Conservation (phyloP, 2,888 invertebrate genomes). For the Campoplex nolae region DNA sequence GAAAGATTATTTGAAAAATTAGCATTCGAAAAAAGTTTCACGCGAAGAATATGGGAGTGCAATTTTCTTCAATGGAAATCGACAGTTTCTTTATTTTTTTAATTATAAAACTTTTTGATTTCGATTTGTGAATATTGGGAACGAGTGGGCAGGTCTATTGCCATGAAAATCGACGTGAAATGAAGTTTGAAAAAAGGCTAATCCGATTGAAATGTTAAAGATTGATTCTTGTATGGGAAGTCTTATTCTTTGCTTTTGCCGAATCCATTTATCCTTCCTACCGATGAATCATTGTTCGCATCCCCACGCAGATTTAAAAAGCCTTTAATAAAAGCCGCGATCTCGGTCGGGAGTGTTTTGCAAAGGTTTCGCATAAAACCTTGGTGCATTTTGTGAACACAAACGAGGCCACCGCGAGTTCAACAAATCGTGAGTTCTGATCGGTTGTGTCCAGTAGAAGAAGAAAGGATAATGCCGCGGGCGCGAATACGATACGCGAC, state of each 20-base stretch:
- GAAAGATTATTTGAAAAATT: not conserved
- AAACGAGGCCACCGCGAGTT: slow-evolving; percentile 61
- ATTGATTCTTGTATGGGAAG: not conserved
- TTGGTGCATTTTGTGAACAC: slow-evolving; percentile 43
- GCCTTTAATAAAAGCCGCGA: slow-evolving; percentile 30
- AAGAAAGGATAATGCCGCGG: slow-evolving; percentile 63
- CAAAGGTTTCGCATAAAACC: slow-evolving; percentile 15
- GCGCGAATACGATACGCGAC: slow-evolving; percentile 45
- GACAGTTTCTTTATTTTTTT: too few relatives aligned
- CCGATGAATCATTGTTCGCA: not conserved
- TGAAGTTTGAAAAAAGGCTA: not conserved
- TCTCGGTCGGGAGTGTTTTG: slow-evolving; percentile 33
- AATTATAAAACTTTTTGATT: too few relatives aligned
- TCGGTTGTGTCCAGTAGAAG: slow-evolving; percentile 48
- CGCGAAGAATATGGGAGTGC: too few relatives aligned
- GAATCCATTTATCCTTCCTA: not conserved
- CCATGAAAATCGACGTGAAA: not conserved
- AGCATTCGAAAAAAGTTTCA: not conserved
- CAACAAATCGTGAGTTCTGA: slow-evolving; percentile 56
- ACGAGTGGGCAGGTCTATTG: not conserved
- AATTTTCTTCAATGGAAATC: too few relatives aligned
- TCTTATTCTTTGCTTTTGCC: not conserved
- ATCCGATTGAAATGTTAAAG: not conserved
- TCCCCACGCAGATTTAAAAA: not conserved
- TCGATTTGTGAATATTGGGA: too few relatives aligned